A percentile compares a stretch with the other conserved stretches of the same genome.
phyloP scores from a whole-genome alignment of 2,888 invertebrate species.

The Ophonus ardosiacus region DNA sequence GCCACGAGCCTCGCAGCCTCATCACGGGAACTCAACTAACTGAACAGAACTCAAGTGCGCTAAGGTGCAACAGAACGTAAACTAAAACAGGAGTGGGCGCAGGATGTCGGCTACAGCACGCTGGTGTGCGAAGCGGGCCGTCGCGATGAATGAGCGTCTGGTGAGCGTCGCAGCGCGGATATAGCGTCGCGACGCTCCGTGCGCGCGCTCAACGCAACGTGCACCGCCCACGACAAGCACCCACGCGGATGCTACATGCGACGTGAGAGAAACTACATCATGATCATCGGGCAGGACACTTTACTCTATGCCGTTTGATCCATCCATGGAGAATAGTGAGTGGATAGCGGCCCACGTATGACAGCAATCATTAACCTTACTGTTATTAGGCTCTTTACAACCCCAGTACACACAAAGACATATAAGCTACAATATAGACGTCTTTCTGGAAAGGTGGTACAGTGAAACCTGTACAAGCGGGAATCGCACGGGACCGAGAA shows the following conservation, averaged over 20 bases:
- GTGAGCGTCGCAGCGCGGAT: conserved; percentile 71
- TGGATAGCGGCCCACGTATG: no score
- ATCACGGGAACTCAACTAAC: conserved; percentile 65
- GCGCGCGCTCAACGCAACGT: conserved; percentile 71
- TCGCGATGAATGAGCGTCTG: conserved; percentile 69
- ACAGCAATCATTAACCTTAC: no score
- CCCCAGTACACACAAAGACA: no score
- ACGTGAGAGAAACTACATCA: neutral
- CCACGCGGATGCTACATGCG: neutral
- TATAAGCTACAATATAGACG: no score
- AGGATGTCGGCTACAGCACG: conserved; percentile 66
- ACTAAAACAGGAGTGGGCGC: conserved; percentile 68
- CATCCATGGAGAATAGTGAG: no score
- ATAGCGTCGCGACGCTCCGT: conserved; percentile 67
- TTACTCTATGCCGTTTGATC: no score
- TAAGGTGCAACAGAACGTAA: conserved; percentile 67
- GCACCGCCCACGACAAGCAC: conserved; percentile 4
- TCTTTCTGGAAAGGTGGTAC: no score
- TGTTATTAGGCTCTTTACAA: no score
- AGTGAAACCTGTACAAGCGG: no score
- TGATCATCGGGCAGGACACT: no score
- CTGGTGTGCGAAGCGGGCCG: conserved; percentile 64
- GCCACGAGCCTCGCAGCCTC: conserved; percentile 73
- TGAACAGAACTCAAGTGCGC: conserved; percentile 22
- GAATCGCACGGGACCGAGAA: no score